These are phyloP conservation scores for Benitochromis conjunctus DNA, from an alignment of 2,113 vertebrate genomes.

Conservation along the genomic window DNA sequence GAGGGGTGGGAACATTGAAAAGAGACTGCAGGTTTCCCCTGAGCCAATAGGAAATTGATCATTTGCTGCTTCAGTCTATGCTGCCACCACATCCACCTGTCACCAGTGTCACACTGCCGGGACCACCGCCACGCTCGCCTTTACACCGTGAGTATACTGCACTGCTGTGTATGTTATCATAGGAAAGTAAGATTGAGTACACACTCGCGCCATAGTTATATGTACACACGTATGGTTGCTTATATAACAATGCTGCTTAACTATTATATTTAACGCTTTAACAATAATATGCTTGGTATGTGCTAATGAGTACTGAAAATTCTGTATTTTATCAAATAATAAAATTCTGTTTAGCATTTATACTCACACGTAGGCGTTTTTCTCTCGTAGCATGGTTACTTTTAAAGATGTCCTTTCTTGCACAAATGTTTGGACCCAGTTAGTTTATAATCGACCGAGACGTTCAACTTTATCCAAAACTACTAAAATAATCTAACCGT, in stretches of 20 bases:
- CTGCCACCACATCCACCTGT: background rate
- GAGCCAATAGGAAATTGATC: background rate
- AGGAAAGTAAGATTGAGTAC: background rate
- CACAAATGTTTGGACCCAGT: background rate
- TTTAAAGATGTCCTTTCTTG: background rate
- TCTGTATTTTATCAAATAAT: background rate
- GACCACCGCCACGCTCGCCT: background rate
- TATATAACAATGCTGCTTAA: background rate
- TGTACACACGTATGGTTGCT: background rate
- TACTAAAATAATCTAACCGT: background rate
- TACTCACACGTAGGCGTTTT: background rate
- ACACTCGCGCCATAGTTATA: rapidly evolving
- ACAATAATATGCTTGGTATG: background rate
- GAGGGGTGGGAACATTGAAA: slow-evolving; percentile 47
- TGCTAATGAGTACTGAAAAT: background rate
- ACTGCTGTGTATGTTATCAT: background rate
- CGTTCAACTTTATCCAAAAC: background rate
- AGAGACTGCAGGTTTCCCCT: slow-evolving; percentile 20
- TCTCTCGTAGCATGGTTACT: background rate
- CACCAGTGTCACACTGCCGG: background rate
- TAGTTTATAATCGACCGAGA: background rate
- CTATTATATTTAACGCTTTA: background rate
- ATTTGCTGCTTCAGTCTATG: background rate
- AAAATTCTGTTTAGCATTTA: background rate
- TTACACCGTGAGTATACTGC: slow-evolving; percentile 20